Base-by-base conservation (phyloP, 1,140 invertebrate genomes). In the Pissodes strobi region DNA sequence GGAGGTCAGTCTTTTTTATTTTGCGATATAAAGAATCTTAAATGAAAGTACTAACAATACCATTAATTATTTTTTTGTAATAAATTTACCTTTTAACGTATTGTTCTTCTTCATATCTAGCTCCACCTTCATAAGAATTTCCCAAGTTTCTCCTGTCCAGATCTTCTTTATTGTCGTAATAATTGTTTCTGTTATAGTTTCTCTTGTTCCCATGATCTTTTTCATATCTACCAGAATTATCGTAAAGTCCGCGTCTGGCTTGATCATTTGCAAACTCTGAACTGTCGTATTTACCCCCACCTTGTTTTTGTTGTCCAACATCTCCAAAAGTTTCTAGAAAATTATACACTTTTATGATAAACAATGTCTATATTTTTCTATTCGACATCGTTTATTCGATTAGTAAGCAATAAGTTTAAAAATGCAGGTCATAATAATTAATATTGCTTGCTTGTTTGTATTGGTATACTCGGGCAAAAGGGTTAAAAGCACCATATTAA, bases 161-260 rank as follows among this genome's bases (percentile, higher is more conserved):
- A 17, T 77, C 76, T 53, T 79, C 78, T 4, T 77, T 78, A 49
- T 82, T 79, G 56, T 85, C 80, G 49, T 82, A 78, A 69, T 83
- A 82, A 41, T 80, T 79, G 57, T 83, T 82, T 43, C 79, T 79
- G 22, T 80, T 80, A 64, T 84, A 81, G 57, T 82, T 79, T 55
- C 77, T 78, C 64, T 79, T 76, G n/a, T 79, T 79, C 9, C 71
- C 73, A 22, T 78, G 73, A 62, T 81, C 80, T 19, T 78, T 72
- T 12, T 81, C 80, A 18, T 80, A 78, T 34, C 81, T 81, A 17
- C 79, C 79, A 56, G 80, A 73, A 57, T 80, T 80, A 57, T 83
- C 80, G 39, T 83, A 82, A 1, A 77, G 76, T 3, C 81, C 79
- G 19, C 75, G 74, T 51, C 78, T 72, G 15, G 76, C 78, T 61